phyloP scores from a whole-genome alignment of 2,888 invertebrate species.

The Brachypterus glaber region DNA sequence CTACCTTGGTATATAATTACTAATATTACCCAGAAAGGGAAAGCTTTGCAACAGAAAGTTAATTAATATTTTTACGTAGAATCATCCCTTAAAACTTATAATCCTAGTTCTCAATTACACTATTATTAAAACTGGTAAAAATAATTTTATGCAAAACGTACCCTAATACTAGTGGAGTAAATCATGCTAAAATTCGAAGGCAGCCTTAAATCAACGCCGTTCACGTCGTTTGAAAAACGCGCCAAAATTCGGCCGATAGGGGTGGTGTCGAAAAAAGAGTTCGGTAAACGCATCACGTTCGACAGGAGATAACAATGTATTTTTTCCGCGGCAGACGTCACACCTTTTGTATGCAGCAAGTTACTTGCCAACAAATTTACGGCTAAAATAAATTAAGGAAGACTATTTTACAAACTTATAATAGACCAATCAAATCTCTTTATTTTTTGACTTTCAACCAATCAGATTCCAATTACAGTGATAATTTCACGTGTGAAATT shows the following conservation, averaged over 20 bases:
- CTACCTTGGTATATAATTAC: no score
- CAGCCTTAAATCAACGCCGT: conserved; percentile 57
- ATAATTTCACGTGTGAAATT: no score
- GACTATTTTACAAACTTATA: no score
- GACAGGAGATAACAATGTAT: conserved; percentile 51
- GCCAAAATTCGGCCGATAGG: conserved; percentile 63
- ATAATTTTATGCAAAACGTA: conserved; percentile 19
- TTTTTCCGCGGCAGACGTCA: conserved; percentile 47
- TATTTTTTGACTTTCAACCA: no score
- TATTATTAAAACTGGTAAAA: conserved; percentile 54
- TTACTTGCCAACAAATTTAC: conserved; percentile 35
- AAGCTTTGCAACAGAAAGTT: no score
- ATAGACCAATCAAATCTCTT: no score
- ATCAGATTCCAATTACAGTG: no score
- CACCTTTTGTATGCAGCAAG: conserved; percentile 27
- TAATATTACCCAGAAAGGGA: no score
- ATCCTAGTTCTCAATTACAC: no score
- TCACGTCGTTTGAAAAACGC: conserved; percentile 65
- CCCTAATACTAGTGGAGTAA: conserved; percentile 13
- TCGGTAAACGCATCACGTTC: conserved; percentile 54
- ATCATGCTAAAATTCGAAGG: conserved; percentile 36
- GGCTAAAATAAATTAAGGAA: not conserved
- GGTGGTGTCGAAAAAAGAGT: conserved; percentile 68
- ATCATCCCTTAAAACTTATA: no score
- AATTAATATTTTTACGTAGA: no score